phyloP scores from a whole-genome alignment of 2,888 invertebrate species.

The Monoplex corrugatus region DNA sequence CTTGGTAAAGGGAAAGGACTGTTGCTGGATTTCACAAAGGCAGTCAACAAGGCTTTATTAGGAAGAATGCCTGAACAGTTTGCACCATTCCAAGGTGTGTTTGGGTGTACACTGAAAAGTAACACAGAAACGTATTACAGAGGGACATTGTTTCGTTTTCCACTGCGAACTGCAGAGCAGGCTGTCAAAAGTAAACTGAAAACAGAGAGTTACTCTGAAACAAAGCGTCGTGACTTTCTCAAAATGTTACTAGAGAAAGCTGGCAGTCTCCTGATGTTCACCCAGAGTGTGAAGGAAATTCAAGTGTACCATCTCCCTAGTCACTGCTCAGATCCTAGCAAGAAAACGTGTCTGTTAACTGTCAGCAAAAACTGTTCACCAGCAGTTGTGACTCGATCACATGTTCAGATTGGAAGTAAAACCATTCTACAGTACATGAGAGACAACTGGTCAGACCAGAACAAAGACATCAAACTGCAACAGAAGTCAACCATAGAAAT shows the following conservation, averaged over 20 bases:
- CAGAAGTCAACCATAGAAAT: not conserved
- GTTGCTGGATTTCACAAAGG: slow-evolving; percentile 61
- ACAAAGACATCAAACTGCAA: slow-evolving; percentile 22
- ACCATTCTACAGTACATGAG: slow-evolving; percentile 27
- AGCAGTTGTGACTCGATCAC: not conserved
- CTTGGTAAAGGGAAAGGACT: slow-evolving; percentile 68
- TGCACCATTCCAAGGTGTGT: slow-evolving; percentile 69
- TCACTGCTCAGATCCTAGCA: not conserved
- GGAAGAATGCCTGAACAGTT: slow-evolving; percentile 67
- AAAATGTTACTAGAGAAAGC: slow-evolving; percentile 67
- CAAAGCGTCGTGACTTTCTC: slow-evolving; percentile 71
- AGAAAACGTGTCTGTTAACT: not conserved
- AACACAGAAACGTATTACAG: slow-evolving; percentile 54
- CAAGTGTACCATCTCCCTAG: slow-evolving; percentile 68
- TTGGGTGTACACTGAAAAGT: slow-evolving; percentile 62
- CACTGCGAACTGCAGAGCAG: slow-evolving; percentile 73
- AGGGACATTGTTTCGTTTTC: slow-evolving; percentile 78
- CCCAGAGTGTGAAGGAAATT: slow-evolving; percentile 75
- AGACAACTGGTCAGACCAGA: not conserved
- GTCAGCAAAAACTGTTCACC: slow-evolving; percentile 10
- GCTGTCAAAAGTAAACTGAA: slow-evolving; percentile 75
- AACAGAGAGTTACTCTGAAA: slow-evolving; percentile 64
- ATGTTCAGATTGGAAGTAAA: not conserved
- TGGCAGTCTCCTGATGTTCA: slow-evolving; percentile 77
- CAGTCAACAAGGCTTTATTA: slow-evolving; percentile 59